Base-by-base conservation (phyloP, 2,797 vertebrate genomes). In the Spizella passerina region DNA sequence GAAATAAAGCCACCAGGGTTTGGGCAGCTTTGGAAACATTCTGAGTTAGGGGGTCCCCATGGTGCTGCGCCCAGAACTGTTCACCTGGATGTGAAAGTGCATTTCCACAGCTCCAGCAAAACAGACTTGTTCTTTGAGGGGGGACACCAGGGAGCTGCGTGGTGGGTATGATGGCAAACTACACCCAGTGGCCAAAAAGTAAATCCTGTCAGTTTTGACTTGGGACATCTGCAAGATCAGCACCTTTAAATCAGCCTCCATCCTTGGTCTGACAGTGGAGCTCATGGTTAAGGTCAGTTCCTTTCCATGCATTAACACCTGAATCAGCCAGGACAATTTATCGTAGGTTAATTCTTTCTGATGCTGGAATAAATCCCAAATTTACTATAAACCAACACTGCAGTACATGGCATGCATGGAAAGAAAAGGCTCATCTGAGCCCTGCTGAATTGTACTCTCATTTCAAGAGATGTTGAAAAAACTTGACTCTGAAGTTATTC, bases 51-150 rank as follows among this genome's bases (percentile, higher is more conserved):
- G 82, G 21, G 22, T 82, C 56, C 30, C 8, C 9, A 9, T 2
- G 8, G 23, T 18, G 14, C 27, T 46, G 24, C 21, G 29, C 29
- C 52, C 68, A 77, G 34, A 69, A 47, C 6, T 15, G 3, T 15
- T 56, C 22, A 53, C 32, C 23, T 50, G 26, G 30, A 39, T 34
- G 20, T 36, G 7, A 32, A 90, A 47, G 21, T 4, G 4, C 12
- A 5, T 12, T 30, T 4, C 27, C 2, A 3, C 27, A 64, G 17
- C 26, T 80, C n/a, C 21, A 60, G 20, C 9, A 75, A 56, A 32
- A 19, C 1, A 23, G 9, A n/a, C 2, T 2, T 93, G 44, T n/a
- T 12, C 32, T 55, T 21, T 3, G 11, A 12, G 8, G 5, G 1
- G 5, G 3, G 2, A 8, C 26, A 72, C 7, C 22, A 29, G 6